Base-by-base conservation (phyloP, 1,140 invertebrate species). In the Drosophila mauritiana region DNA sequence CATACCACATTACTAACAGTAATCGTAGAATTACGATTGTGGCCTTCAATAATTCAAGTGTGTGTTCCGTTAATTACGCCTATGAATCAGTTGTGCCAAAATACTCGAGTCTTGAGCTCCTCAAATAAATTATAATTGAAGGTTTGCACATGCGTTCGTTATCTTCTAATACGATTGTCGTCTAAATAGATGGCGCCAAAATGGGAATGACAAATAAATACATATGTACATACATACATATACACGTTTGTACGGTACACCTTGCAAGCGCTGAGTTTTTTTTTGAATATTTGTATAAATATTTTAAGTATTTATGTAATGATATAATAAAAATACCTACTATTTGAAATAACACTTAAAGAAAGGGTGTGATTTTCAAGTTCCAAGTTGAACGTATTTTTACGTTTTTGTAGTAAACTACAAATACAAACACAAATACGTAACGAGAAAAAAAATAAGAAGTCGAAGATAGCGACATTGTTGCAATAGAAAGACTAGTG, bases 121-220 rank as follows among this genome's bases (percentile, higher is more conserved):
- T 70, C 64, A 48, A 70, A 70, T 70, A 70, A 70, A 49, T 70
- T 57, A 57, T 48, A 34, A 70, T 42, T 70, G 42, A 70, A 46
- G 42, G 51, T 69, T 55, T 70, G 51, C 42, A 56, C 43, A 57
- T n/a, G 36, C 40, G 51, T 57, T 70, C 40, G 51, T 57, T 70
- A 69, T 69, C 67, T 40, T 40, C 42, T 40, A 64, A 70, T 70
- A 70, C 42, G 49, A 46, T 34, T 55, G 63, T 40, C 42, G 36
- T 31, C 51, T 22, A 68, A 31, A 57, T 48, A 57, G 43, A 11
- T 54, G 39, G 51, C 36, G 31, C 51, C n/a, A 69, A 69, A 56
- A 13, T 6, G 31, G 51, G 45, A 54, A 55, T 34, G 34, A 27
- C 22, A 57, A 49, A 67, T 39, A 39, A 13, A 0, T 13, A 13